Evolutionary conservation across 1,140 invertebrate species (phyloP), one percentile per base, ranked within the genome.

Genomic region (Drosophila sulfurigaster): DNA sequence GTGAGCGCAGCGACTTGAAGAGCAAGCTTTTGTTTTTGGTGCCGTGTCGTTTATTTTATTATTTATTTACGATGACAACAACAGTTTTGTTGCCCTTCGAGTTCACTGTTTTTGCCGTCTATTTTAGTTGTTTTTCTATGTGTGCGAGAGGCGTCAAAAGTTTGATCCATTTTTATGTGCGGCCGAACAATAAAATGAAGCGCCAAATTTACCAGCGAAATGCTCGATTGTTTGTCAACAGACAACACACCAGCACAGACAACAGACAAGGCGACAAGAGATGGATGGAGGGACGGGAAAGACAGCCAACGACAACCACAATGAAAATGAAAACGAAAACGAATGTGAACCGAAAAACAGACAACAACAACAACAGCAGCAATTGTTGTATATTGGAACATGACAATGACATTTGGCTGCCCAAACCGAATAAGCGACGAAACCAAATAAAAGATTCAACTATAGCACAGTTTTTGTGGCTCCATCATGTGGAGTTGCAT

Each of bases 121-220:
- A 45, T 59, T 51, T 67, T 58, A 28, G 32, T 67, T 54, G 52
- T 52, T 54, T 65, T 77, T 57, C 43, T 41, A 49, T 45, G 32
- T 45, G 32, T 54, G 11, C 30, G 6, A n/a, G 46, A 70, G 75
- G 74, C 63, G 69, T 71, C 74, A 68, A 69, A 86, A 86, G 82
- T 86, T 86, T 81, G 82, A 85, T 85, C 78, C 75, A 85, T 86
- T 86, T 86, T 78, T 79, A 79, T 72, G 62, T 78, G 49, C 75
- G 70, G 13, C 51, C 46, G 30, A 45, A 56, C 67, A 63, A 71
- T 71, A 64, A 71, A 75, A 65, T 57, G 70, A 77, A 67, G 43
- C 57, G 75, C 57, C 67, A 73, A 77, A 77, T 73, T 73, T 73
- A 46, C 49, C 13, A 41, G 41, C 20, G 62, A 57, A 74, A 62